Percentiles rank a stretch among this genome's conserved stretches.
phyloP scores from a whole-genome alignment of 2,888 invertebrate genomes.

The Hypomecis punctinalis region DNA sequence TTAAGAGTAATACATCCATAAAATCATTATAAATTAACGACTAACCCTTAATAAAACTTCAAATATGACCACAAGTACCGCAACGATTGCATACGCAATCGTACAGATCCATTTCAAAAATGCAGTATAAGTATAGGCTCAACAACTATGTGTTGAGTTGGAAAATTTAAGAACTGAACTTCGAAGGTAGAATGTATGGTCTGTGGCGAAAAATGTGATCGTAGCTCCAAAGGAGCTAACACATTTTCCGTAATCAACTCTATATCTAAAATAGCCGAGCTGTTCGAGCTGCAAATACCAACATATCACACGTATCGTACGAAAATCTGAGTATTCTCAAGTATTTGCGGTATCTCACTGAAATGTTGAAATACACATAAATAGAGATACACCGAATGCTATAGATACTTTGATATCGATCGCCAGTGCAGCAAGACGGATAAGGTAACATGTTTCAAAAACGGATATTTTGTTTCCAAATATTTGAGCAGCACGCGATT shows the following conservation, averaged over 20 bases:
- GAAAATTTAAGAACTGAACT: no score
- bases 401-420: constrained; percentile 47
- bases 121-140: no score
- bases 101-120: no score
- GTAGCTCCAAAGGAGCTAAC: constrained; percentile 33
- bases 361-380: constrained; percentile 33
- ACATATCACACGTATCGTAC: constrained; percentile 26
- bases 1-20: no score
- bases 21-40: no score
- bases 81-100: no score
- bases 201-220: constrained; percentile 10
- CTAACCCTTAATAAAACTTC: no score
- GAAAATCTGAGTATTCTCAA: constrained; percentile 33
- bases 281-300: constrained; percentile 15
- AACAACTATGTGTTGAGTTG: no score
- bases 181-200: no score
- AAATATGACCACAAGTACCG: no score
- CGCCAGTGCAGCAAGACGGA: constrained; percentile 49
- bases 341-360: constrained; percentile 20
- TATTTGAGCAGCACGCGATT: background rate
- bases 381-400: constrained; percentile 32
- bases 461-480: background rate
- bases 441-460: constrained; percentile 31
- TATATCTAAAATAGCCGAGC: background rate
- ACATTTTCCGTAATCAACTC: no score